These are phyloP conservation scores for Nasonovia ribisnigri DNA, from an alignment of 2,888 invertebrate genomes.

Conservation along the genomic window DNA sequence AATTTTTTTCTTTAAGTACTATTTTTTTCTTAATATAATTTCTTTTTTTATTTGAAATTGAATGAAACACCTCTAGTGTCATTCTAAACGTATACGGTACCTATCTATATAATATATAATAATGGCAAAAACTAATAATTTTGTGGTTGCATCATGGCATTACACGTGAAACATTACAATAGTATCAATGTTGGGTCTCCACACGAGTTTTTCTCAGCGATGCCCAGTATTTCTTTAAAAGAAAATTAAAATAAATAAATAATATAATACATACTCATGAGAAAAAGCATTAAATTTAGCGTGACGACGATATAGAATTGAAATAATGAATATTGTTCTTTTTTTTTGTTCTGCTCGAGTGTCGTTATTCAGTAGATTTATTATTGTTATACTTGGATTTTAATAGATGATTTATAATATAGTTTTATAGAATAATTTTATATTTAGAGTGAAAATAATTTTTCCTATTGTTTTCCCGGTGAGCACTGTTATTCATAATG, in stretches of 20 bases:
- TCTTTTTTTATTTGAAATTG: neutral
- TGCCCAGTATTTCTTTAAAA: neutral
- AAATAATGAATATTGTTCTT: neutral
- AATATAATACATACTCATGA: neutral
- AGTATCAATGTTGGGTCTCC: neutral
- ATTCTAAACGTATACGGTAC: neutral
- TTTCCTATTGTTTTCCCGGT: neutral
- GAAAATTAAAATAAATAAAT: neutral
- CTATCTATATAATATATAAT: neutral
- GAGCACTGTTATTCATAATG: neutral
- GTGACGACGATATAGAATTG: neutral
- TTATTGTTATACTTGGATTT: neutral
- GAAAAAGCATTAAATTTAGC: constrained; percentile 3
- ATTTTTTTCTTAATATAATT: neutral
- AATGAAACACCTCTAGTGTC: too few species aligned
- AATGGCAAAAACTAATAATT: neutral
- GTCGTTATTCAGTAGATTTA: neutral
- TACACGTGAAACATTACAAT: neutral
- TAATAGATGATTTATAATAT: neutral
- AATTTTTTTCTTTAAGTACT: neutral
- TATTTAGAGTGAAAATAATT: neutral
- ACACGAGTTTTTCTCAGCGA: neutral
- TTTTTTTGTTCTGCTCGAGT: neutral
- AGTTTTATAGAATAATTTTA: neutral
- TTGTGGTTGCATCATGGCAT: neutral